Evolutionary conservation across 2,797 vertebrate species (phyloP).

Genomic region (Peromyscus attwateri): DNA sequence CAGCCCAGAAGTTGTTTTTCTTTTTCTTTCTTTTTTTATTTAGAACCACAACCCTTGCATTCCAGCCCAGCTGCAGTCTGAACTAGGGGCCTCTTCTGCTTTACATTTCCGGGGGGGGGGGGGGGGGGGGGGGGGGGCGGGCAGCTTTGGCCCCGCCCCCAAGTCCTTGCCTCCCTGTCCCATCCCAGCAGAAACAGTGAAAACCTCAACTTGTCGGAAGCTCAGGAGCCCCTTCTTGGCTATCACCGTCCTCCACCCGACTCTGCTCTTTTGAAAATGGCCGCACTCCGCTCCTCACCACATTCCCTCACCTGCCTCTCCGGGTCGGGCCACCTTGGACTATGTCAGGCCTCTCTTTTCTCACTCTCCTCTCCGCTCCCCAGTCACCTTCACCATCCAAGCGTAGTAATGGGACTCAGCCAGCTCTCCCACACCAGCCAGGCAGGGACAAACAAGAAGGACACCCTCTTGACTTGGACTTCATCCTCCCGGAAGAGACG

Average conservation of each 20-base stretch:
- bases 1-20: background rate
- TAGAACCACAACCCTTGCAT: background rate
- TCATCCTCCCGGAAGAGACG: background rate
- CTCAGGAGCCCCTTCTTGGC: background rate
- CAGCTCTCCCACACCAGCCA: background rate
- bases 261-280: background rate
- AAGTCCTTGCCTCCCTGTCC: background rate
- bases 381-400: background rate
- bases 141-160: background rate
- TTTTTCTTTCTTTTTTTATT: background rate
- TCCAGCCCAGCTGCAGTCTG: background rate
- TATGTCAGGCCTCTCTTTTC: conserved; percentile 27
- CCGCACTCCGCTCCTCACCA: background rate
- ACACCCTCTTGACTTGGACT: background rate
- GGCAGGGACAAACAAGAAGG: background rate
- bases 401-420: background rate
- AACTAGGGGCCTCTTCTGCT: background rate
- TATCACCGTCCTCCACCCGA: background rate
- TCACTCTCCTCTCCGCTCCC: conserved; percentile 50
- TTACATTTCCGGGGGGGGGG: too few species aligned
- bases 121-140: too few species aligned
- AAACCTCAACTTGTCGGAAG: background rate
- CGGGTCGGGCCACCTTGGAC: background rate
- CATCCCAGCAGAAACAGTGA: background rate
- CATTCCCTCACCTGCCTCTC: background rate